Conservation (phyloP, 2,888 invertebrate species). For the Microctonus aethiopoides region DNA sequence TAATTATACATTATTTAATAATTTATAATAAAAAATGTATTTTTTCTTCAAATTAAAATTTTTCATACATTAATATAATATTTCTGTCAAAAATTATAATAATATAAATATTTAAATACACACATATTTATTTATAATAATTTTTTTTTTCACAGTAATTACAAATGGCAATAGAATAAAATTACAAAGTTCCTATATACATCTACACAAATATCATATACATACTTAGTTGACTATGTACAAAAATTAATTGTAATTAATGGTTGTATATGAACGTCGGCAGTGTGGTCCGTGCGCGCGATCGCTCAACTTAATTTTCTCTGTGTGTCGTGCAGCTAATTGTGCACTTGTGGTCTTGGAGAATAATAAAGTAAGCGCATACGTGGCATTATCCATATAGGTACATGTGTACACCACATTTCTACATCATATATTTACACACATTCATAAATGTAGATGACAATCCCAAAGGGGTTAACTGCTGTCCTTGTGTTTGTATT, state of each 20-base stretch:
- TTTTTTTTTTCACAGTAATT: too few species aligned
- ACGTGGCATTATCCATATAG: slow-evolving; percentile 6
- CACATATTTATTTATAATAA: too few species aligned
- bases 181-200: too few species aligned
- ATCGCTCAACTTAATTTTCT: slow-evolving; percentile 23
- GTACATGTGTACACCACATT: background rate
- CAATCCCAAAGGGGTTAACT: slow-evolving; percentile 7
- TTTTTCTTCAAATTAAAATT: too few species aligned
- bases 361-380: slow-evolving; percentile 34
- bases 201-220: too few species aligned
- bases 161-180: too few species aligned
- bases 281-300: slow-evolving; percentile 26
- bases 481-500: background rate
- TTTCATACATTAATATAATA: too few species aligned
- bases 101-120: too few species aligned
- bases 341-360: slow-evolving; percentile 33
- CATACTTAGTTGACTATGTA: slow-evolving; percentile 9
- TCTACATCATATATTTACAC: background rate
- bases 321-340: slow-evolving; percentile 40
- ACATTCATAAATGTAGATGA: background rate
- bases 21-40: too few species aligned
- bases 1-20: too few species aligned
- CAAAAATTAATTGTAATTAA: slow-evolving; percentile 43
- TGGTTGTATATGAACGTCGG: slow-evolving; percentile 10
- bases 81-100: too few species aligned